These are phyloP conservation scores for Scotopteryx bipunctaria DNA, from an alignment of 2,888 invertebrate genomes.

Conservation along the genomic window DNA sequence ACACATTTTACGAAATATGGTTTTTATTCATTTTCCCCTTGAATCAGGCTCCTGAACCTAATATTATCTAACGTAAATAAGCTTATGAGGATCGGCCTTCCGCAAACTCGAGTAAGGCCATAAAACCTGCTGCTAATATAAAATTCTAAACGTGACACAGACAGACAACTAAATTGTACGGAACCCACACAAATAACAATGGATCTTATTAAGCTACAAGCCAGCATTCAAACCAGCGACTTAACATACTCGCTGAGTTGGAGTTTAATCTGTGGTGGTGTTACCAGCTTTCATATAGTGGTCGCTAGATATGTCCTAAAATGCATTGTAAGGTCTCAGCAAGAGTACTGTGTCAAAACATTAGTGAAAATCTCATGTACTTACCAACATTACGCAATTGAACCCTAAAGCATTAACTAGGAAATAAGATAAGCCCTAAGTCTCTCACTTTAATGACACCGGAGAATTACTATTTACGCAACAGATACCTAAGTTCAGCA, in stretches of 20 bases:
- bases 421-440: too few species aligned
- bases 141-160: constrained; percentile 26
- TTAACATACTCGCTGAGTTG: constrained; percentile 29
- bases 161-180: constrained; percentile 31
- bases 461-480: too few species aligned
- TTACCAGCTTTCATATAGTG: constrained; percentile 13
- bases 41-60: background rate
- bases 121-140: constrained; percentile 17
- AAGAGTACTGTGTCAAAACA: too few species aligned
- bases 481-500: too few species aligned
- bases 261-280: constrained; percentile 15
- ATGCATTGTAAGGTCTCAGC: too few species aligned
- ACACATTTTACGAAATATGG: too few species aligned
- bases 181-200: constrained; percentile 33
- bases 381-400: too few species aligned
- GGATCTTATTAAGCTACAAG: constrained; percentile 32
- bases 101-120: background rate
- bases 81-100: background rate
- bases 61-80: background rate
- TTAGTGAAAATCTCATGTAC: too few species aligned
- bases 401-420: too few species aligned
- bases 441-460: too few species aligned
- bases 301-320: constrained; percentile 5
- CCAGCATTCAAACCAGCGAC: constrained; percentile 28
- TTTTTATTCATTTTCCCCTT: too few species aligned